Base-by-base conservation (phyloP, 2,113 vertebrate genomes). In the Cynocephalus volans region DNA sequence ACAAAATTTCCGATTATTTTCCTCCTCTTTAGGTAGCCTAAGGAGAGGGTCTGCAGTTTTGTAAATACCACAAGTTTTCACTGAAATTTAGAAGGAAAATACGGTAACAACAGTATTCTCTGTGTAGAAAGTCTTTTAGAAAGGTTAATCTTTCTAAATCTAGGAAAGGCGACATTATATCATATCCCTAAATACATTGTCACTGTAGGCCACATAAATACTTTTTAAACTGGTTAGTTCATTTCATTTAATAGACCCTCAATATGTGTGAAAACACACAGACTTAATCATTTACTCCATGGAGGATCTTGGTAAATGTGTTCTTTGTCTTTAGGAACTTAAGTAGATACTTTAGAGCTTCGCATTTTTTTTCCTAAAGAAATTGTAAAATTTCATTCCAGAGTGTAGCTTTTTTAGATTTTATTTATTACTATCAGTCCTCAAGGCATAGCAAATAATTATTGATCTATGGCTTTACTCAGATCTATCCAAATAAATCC, bases 371-470 rank as follows among this genome's bases (percentile, higher is more conserved):
- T 87, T 52, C 15, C 65, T 58, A 50, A 75, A 80, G 45, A 94
- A 10, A 91, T 36, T 62, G 33, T 65, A 95, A 62, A 85, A 83
- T 87, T 86, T 87, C 31, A 76, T 92, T 94, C 60, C 48, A 76
- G 45, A 72, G 56, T 65, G 2, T 81, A 75, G 31, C 56, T 15
- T 45, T 52, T 73, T 93, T 79, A 70, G 36, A 88, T 82, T 83
- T 95, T 93, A 60, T 45, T 94, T 84, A 90, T 64, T 87, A 24
- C 9, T 69, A 52, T 36, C 79, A 19, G 28, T 89, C 12, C 41
- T 97, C 10, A 76, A 56, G 73, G 76, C 33, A 92, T 45, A 69
- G 15, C 52, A 73, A 90, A 77, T 87, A 94, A 70, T 92, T 82
- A 83, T 96, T 86, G 67, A 54, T 77, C 23, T 65, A 10, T 87